Evolutionary conservation across 64 coral and sea anemone genomes (phyloP).

Genomic region (Montipora foliosa): DNA sequence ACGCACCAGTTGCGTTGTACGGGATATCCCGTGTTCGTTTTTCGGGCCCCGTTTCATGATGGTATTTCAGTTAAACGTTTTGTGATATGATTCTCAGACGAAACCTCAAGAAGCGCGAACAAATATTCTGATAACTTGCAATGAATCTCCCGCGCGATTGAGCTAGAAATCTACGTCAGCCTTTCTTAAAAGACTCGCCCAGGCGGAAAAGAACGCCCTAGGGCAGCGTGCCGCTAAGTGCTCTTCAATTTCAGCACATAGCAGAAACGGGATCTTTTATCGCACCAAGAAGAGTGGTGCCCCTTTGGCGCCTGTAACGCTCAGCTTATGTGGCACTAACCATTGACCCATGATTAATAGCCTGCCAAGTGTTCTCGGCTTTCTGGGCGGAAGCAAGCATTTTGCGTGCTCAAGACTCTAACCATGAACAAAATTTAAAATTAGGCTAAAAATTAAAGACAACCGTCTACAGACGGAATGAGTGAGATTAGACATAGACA

Average conservation of each 20-base stretch:
- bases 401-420: constrained; percentile 6
- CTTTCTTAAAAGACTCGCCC: not conserved
- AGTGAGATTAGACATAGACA: not conserved
- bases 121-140: constrained; percentile 43
- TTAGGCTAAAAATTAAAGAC: not conserved
- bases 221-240: constrained; percentile 13
- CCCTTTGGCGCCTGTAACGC: constrained; percentile 10
- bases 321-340: constrained; percentile 33
- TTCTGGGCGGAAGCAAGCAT: not conserved
- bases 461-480: not conserved
- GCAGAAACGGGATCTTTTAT: constrained; percentile 37
- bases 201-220: not conserved
- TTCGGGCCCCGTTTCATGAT: not conserved
- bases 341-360: constrained; percentile 47
- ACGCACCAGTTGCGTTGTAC: not conserved
- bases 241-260: constrained; percentile 34
- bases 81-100: not conserved
- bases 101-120: constrained; percentile 10
- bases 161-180: constrained; percentile 45
- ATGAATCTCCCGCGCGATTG: constrained; percentile 38
- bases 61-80: not conserved
- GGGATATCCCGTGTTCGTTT: not conserved
- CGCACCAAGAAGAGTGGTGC: constrained; percentile 5
- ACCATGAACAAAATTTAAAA: constrained; percentile 2
- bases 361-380: not conserved